phyloP scores from a whole-genome alignment of 2,113 vertebrate species.

The Albula goreensis region DNA sequence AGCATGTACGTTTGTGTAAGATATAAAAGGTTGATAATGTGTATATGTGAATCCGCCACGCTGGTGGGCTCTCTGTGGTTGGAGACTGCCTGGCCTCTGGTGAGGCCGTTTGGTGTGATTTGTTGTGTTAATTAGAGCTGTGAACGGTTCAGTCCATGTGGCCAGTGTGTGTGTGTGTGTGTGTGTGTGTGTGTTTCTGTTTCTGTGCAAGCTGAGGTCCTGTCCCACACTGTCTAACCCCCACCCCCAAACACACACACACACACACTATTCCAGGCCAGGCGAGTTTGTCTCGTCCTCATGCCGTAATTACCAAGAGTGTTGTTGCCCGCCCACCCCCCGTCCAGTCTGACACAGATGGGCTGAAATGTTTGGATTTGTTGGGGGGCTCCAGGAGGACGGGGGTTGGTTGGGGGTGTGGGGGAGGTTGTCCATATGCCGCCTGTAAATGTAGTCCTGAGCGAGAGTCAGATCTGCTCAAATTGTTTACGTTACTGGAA shows the following conservation, averaged over 20 bases:
- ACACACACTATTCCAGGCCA: constrained; percentile 24
- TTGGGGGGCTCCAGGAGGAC: constrained; percentile 45
- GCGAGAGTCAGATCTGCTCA: neutral
- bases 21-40: too few relatives aligned
- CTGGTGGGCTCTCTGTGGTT: neutral
- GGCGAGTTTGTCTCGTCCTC: neutral
- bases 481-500: constrained; percentile 52
- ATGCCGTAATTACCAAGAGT: neutral
- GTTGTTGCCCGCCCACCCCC: neutral
- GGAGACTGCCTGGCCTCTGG: neutral
- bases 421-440: constrained; percentile 53
- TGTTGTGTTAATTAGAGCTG: constrained; percentile 23
- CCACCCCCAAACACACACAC: constrained; percentile 18
- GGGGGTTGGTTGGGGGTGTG: too few relatives aligned
- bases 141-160: constrained; percentile 58
- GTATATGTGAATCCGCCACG: neutral
- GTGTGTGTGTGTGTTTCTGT: constrained; percentile 35
- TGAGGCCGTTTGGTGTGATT: too few relatives aligned
- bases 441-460: constrained; percentile 43
- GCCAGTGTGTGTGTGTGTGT: constrained; percentile 41
- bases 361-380: constrained; percentile 54
- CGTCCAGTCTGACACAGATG: constrained; percentile 58
- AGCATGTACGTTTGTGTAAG: too few relatives aligned
- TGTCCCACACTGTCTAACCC: constrained; percentile 39
- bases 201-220: constrained; percentile 56